Base-by-base conservation (phyloP, 2,888 invertebrate genomes). In the Phymatocera aterrima region DNA sequence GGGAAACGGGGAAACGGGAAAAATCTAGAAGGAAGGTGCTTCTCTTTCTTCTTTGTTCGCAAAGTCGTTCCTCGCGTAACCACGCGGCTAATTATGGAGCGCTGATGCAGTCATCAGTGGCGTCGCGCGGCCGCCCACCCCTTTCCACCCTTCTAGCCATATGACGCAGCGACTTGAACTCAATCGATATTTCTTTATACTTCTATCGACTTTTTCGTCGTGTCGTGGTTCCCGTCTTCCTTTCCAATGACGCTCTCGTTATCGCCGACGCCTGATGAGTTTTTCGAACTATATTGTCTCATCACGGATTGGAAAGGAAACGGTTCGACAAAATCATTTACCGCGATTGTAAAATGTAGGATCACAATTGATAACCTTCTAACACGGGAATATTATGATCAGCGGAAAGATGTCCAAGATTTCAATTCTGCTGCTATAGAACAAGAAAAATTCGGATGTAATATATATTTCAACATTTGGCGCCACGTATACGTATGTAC, bases 51-150 rank as follows among this genome's bases (percentile, higher is more conserved):
- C 48, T 72, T 72, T 72, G 70, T 72, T 72, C 51, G 72, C 34
- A 18, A 72, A 72, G 51, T 72, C 72, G 72, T 72, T 72, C 34
- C 51, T 51, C 72, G n/a, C n/a, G 51, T 72, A 51, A 72, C 72
- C 72, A 68, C 12, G 43, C 72, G 72, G 72, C 72, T 72, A 72
- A 72, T 72, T 51, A 72, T 34, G 70, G 24, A 43, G 31, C 72
- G 31, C 48, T 72, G 72, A 72, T 51, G 72, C 72, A 51, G 72
- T 72, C 72, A 51, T 72, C 72, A 43, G 48, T n/a, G 34, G 72
- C 31, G 51, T 72, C 48, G 48, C 43, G 43, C 15, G 24, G 2
- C 68, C 46, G n/a, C 31, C 3, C 28, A 28, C 31, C 60, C 31
- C n/a, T n/a, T n/a, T n/a, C n/a, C 57, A 57, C 57, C 57, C 57